These are phyloP conservation scores for Phoxinus dragarum DNA, from an alignment of 2,797 vertebrate genomes.

Conservation along the genomic window DNA sequence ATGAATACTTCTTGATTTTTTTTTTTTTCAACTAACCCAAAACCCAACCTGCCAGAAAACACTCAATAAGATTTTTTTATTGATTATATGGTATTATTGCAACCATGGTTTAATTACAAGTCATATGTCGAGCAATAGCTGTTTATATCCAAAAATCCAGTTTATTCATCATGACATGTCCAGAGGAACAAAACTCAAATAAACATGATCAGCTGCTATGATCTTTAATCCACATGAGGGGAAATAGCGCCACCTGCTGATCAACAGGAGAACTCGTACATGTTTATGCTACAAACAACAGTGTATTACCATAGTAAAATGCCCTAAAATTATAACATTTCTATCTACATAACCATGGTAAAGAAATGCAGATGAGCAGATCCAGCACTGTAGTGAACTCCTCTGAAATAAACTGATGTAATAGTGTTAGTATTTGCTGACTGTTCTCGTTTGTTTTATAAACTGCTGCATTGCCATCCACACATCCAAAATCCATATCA, in stretches of 20 bases:
- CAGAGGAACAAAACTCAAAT: background rate
- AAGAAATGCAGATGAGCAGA: background rate
- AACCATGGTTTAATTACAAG: background rate
- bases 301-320: background rate
- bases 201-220: conserved; percentile 2
- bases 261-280: background rate
- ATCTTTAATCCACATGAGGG: background rate
- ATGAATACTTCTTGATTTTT: background rate
- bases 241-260: conserved; percentile 48
- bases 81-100: no score
- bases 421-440: conserved; percentile 15
- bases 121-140: background rate
- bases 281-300: background rate
- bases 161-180: background rate
- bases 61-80: background rate
- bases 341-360: background rate
- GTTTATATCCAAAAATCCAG: background rate
- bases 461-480: conserved; percentile 27
- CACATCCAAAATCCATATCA: conserved; percentile 33
- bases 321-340: background rate
- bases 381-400: background rate
- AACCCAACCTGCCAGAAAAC: background rate
- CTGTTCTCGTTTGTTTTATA: conserved; percentile 25
- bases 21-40: background rate
- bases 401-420: conserved; percentile 12